Evolutionary conservation across 2,888 invertebrate species (phyloP).

Genomic region (Epirrita christyi): DNA sequence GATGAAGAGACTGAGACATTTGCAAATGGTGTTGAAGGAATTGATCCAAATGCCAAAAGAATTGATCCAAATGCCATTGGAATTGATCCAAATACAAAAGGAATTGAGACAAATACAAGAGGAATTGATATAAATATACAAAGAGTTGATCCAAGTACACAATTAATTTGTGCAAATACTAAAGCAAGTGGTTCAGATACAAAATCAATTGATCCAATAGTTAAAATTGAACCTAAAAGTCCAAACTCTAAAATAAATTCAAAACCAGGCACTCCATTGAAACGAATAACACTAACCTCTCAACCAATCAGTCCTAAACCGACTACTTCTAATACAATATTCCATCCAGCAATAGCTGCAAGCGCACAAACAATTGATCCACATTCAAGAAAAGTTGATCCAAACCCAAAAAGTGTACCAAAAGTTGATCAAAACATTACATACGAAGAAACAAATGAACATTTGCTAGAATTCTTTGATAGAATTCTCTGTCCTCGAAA

Average conservation of each 20-base stretch:
- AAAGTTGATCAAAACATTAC: slow-evolving; percentile 11
- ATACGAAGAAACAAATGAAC: slow-evolving; percentile 34
- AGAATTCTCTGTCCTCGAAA: slow-evolving; percentile 71
- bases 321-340: slow-evolving; percentile 16
- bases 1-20: slow-evolving; percentile 52
- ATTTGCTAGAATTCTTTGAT: slow-evolving; percentile 62
- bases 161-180: neutral
- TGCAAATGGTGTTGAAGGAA: neutral
- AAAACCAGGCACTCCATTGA: slow-evolving; percentile 5
- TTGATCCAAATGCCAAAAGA: neutral
- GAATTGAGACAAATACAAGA: no score
- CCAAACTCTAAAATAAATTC: slow-evolving; percentile 3
- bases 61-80: slow-evolving; percentile 4
- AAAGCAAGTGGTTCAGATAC: neutral
- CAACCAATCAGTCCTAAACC: slow-evolving; percentile 1
- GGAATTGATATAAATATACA: no score
- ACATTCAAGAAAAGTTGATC: neutral
- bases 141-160: neutral
- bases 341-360: slow-evolving; percentile 8
- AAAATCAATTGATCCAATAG: neutral
- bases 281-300: slow-evolving; percentile 10
- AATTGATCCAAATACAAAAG: slow-evolving; percentile 11
- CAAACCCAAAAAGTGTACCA: slow-evolving; percentile 11
- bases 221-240: slow-evolving; percentile 5
- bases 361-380: slow-evolving; percentile 12